These are phyloP conservation scores for Bombus confusus DNA, from an alignment of 1,140 invertebrate species.

Conservation along the genomic window DNA sequence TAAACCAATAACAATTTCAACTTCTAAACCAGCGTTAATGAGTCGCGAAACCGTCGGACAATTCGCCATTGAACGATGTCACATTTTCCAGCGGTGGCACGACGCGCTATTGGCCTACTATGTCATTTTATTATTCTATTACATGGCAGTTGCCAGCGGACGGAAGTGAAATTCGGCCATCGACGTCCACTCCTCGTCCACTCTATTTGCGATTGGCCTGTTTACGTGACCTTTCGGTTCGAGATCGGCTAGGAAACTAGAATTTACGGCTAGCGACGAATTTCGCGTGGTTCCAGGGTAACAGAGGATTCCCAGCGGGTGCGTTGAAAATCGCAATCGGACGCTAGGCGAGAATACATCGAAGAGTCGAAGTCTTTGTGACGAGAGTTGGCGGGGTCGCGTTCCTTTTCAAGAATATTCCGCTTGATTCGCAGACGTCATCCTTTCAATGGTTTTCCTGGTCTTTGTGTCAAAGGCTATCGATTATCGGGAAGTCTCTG, in stretches of 20 bases:
- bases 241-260: too few species aligned
- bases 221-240: not conserved
- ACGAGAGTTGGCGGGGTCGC: not conserved
- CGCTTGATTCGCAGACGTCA: not conserved
- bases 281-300: not conserved
- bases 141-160: not conserved
- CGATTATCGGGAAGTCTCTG: slow-evolving; percentile 42
- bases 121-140: slow-evolving; percentile 17
- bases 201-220: not conserved
- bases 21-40: not conserved
- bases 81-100: not conserved
- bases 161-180: slow-evolving; percentile 21
- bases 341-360: slow-evolving; percentile 4
- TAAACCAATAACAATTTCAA: not conserved
- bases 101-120: not conserved
- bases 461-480: slow-evolving; percentile 35
- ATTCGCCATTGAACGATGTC: not conserved
- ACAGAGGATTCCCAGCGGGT: not conserved
- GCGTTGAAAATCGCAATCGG: not conserved
- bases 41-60: not conserved
- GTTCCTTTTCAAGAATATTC: slow-evolving; percentile 33
- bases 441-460: not conserved
- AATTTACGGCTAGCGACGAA: not conserved
- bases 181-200: not conserved
- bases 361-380: slow-evolving; percentile 47